phyloP scores from a whole-genome alignment of 2,113 vertebrate species.

The Alosa alosa region DNA sequence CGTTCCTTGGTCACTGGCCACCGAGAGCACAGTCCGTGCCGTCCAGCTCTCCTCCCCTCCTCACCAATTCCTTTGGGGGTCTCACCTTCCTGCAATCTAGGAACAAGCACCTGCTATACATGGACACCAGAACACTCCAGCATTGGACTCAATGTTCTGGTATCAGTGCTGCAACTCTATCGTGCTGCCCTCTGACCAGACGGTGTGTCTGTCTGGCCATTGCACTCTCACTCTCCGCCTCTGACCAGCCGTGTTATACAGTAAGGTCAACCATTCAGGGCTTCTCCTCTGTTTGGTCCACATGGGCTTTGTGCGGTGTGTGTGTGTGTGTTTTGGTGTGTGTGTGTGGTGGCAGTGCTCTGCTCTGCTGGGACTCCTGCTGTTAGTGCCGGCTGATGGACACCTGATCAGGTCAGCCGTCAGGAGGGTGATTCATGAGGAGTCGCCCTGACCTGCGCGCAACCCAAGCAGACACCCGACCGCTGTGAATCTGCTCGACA shows the following conservation, averaged over 20 bases:
- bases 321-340: no score
- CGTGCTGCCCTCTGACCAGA: neutral
- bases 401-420: slow-evolving; percentile 38
- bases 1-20: no score
- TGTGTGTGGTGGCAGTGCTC: no score
- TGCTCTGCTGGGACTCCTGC: neutral
- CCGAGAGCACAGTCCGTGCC: slow-evolving; percentile 19
- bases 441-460: slow-evolving; percentile 15
- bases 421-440: slow-evolving; percentile 45
- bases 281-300: no score
- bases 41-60: neutral
- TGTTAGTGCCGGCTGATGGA: slow-evolving; percentile 26
- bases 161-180: slow-evolving; percentile 28
- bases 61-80: no score
- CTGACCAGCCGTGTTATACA: no score
- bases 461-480: slow-evolving; percentile 35
- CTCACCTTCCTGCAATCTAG: slow-evolving; percentile 24
- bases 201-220: no score
- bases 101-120: slow-evolving; percentile 25
- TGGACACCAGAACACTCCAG: slow-evolving; percentile 10
- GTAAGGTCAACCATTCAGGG: no score
- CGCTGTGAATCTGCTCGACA: slow-evolving; percentile 35
- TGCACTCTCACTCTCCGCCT: no score
- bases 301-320: no score
- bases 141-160: slow-evolving; percentile 23